Conservation (phyloP, 2,113 vertebrate genomes). For the Hassar affinis region DNA sequence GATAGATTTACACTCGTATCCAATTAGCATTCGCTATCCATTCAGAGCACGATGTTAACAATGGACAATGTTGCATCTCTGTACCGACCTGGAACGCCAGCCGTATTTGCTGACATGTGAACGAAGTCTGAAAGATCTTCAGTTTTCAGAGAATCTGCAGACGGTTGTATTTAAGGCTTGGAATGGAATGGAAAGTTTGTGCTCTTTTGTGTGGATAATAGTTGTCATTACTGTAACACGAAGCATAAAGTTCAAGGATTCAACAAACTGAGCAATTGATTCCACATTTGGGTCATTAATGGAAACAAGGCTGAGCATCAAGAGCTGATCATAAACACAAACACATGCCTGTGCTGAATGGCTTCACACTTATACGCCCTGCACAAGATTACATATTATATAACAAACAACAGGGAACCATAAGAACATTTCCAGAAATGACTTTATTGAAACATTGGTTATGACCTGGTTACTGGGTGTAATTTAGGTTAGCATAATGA, state of each 20-base stretch:
- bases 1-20: not conserved
- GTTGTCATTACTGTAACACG: not conserved
- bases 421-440: slow-evolving; percentile 15
- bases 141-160: not conserved
- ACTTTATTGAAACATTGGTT: slow-evolving; percentile 38
- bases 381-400: slow-evolving; percentile 11
- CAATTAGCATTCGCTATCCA: not conserved
- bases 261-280: slow-evolving; percentile 22
- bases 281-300: slow-evolving; percentile 36
- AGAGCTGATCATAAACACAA: slow-evolving; percentile 15
- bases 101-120: not conserved
- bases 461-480: slow-evolving; percentile 48
- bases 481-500: slow-evolving; percentile 51
- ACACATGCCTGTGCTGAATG: not conserved
- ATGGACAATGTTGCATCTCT: not conserved
- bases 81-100: not conserved
- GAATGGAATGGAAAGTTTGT: slow-evolving; percentile 19
- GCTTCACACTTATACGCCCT: slow-evolving; percentile 1
- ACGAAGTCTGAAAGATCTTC: not conserved
- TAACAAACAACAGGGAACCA: slow-evolving; percentile 2
- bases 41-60: not conserved
- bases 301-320: slow-evolving; percentile 20
- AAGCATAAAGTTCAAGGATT: slow-evolving; percentile 9
- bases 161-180: not conserved
- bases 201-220: not conserved